Conservation (phyloP, 2,888 invertebrate genomes). For the Masnerella sp. region DNA sequence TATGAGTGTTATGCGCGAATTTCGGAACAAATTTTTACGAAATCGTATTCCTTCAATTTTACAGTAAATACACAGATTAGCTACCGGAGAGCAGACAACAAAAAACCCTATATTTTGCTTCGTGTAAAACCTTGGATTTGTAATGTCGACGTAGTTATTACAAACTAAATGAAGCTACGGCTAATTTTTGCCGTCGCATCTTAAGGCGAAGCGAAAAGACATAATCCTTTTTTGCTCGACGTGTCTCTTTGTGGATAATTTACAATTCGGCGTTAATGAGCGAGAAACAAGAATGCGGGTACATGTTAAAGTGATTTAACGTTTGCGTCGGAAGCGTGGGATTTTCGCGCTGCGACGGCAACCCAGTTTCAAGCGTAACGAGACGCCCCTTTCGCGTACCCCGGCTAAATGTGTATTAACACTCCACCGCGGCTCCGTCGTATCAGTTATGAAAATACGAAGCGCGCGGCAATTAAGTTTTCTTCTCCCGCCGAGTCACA, state of each 20-base stretch:
- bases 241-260: conserved; percentile 32
- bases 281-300: conserved; percentile 46
- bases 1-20: too few relatives aligned
- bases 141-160: not conserved
- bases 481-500: too few relatives aligned
- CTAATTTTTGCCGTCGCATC: not conserved
- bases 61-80: too few relatives aligned
- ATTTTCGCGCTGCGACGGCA: conserved; percentile 40
- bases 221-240: conserved; percentile 23
- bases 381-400: conserved; percentile 38
- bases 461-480: conserved; percentile 35
- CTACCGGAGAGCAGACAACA: too few relatives aligned
- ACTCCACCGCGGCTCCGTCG: conserved; percentile 9
- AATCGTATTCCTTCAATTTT: too few relatives aligned
- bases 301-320: conserved; percentile 49
- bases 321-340: conserved; percentile 41
- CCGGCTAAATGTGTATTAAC: conserved; percentile 30
- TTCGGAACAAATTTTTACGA: too few relatives aligned
- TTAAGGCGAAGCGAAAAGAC: conserved; percentile 6
- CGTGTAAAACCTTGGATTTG: not conserved
- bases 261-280: conserved; percentile 49
- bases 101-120: not conserved
- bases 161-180: conserved; percentile 9
- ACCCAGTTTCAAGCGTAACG: conserved; percentile 38
- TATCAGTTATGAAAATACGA: conserved; percentile 47